Base-by-base conservation (phyloP, 2,888 invertebrate genomes). In the Epinotia bilunana region DNA sequence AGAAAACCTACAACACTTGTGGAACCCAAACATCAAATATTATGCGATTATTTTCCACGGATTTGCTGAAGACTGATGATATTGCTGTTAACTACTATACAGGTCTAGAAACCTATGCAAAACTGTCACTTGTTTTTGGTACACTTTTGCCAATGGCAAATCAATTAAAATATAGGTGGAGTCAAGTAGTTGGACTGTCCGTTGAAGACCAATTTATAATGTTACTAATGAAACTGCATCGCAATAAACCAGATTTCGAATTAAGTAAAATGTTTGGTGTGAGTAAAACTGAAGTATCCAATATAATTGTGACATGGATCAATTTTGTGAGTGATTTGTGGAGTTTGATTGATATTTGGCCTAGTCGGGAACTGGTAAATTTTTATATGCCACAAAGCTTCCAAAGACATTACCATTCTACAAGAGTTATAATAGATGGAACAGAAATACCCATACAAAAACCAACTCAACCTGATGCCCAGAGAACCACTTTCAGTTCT, bases 201-300 rank as follows among this genome's bases (percentile, higher is more conserved):
- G 39, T 64, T 33, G 72, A 72, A 64, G 64, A 72, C 46, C 72
- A 72, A 55, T 72, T 72, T 55, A 20, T 72, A 20, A 63, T 72
- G 18, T 57, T 57, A 72, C 16, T 72, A 18, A 71, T 61, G 13
- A 49, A 49, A 49, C 16, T 49, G 16, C 49, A 49, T 49, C 49
- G 49, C 49, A 49, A 49, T 49, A 49, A 49, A 49, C 49, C 12
- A 49, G 49, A 49, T 49, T 49, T 49, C 4, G 49, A 49, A 49
- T 16, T 49, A 49, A 49, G 49, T 49, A 12, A 1, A 49, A 49
- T 49, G 13, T 49, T 49, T 16, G 49, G 11, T 49, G 49, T 49
- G 49, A 49, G 49, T 16, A 49, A 49, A 49, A 49, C 49, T 49
- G 28, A 43, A 49, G 49, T 67, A 49, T 67, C 49, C 28, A 49